Evolutionary conservation across 2,797 vertebrate genomes (phyloP).

Genomic region (Limnodromus scolopaceus): DNA sequence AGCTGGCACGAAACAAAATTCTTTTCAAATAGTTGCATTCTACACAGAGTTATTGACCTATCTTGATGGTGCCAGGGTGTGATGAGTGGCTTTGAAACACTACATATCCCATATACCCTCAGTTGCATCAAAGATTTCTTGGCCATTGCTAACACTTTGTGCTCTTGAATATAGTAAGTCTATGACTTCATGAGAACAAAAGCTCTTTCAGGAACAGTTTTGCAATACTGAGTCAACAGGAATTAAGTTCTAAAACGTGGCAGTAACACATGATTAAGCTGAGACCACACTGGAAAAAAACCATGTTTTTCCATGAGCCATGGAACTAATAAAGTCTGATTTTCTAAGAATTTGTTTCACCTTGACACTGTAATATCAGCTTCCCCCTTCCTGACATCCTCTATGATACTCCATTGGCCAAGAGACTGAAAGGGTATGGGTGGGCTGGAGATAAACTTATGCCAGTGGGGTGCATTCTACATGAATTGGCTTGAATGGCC

Average conservation of each 20-base stretch:
- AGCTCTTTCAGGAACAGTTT: conserved; percentile 9
- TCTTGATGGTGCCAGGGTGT: background rate
- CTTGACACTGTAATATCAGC: background rate
- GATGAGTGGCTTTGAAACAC: background rate
- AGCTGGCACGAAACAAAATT: background rate
- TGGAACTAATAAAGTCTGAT: background rate
- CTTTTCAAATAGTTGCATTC: background rate
- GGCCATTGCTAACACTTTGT: background rate
- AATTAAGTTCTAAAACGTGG: background rate
- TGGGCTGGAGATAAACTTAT: background rate
- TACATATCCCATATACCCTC: background rate
- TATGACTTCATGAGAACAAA: conserved; percentile 29
- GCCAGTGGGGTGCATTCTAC: background rate
- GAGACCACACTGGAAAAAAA: background rate
- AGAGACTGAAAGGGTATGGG: background rate
- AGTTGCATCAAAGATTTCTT: background rate
- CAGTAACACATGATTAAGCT: background rate
- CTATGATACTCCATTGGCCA: background rate
- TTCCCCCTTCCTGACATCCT: background rate
- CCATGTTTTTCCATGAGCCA: background rate
- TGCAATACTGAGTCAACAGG: conserved; percentile 6
- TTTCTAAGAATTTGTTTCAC: conserved; percentile 7
- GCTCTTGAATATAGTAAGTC: background rate
- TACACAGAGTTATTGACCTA: background rate
- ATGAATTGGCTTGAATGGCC: background rate